phyloP scores from a whole-genome alignment of 2,888 invertebrate genomes.

The Arctia plantaginis region DNA sequence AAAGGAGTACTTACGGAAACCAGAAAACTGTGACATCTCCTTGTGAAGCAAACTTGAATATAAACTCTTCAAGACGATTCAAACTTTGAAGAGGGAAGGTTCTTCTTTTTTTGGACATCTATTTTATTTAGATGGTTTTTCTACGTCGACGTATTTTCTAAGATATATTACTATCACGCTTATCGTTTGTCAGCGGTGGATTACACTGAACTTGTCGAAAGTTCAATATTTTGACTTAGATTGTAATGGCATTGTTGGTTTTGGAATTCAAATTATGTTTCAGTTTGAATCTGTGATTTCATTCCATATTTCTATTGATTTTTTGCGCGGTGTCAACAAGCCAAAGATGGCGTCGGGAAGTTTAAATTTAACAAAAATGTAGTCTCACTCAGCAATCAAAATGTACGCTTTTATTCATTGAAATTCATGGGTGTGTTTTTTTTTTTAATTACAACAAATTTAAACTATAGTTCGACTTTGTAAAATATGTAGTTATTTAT shows the following conservation, averaged over 20 bases:
- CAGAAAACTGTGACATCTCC: conserved; percentile 72
- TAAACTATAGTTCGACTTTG: neutral
- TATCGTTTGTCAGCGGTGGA: conserved; percentile 56
- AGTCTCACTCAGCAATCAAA: neutral
- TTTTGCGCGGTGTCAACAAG: conserved; percentile 22
- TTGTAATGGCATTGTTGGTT: conserved; percentile 30
- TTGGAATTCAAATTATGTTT: conserved; percentile 39
- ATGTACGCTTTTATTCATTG: neutral
- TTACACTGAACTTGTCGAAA: conserved; percentile 42
- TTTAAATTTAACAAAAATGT: neutral
- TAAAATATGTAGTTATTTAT: too few species aligned
- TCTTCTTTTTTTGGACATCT: conserved; percentile 58
- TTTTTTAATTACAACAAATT: neutral
- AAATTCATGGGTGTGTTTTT: neutral
- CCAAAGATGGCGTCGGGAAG: conserved; percentile 14
- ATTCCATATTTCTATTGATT: conserved; percentile 35
- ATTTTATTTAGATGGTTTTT: conserved; percentile 62
- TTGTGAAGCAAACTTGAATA: conserved; percentile 55
- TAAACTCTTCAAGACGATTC: conserved; percentile 31
- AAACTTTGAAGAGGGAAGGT: conserved; percentile 35
- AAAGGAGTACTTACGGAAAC: conserved; percentile 70
- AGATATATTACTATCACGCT: conserved; percentile 53
- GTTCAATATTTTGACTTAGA: conserved; percentile 41
- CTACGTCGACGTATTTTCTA: conserved; percentile 51
- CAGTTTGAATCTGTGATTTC: conserved; percentile 31